Conservation (phyloP, 2,797 vertebrate species). For the Rhadinocentrus ornatus region DNA sequence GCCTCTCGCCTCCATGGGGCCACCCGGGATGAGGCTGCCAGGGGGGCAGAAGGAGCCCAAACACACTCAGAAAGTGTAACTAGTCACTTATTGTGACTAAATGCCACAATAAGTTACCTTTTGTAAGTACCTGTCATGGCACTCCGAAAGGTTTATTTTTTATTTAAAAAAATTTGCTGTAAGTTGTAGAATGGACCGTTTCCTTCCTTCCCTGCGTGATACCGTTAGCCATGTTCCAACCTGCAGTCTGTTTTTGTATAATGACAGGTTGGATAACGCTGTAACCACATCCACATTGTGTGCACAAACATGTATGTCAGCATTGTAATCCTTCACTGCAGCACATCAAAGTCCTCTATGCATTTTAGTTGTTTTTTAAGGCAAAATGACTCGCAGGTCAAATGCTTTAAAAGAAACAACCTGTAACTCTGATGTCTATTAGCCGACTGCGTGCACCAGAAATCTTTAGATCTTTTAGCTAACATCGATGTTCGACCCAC, state of each 20-base stretch:
- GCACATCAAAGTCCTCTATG: conserved; percentile 48
- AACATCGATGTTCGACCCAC: conserved; percentile 30
- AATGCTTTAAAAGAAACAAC: conserved; percentile 12
- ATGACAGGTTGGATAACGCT: conserved; percentile 20
- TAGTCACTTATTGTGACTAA: conserved; percentile 1
- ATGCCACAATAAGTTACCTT: not conserved
- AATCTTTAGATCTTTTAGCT: conserved; percentile 43
- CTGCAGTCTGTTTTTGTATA: conserved; percentile 42
- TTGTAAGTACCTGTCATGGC: not conserved
- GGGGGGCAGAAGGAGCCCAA: conserved; percentile 5
- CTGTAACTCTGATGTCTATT: conserved; percentile 19
- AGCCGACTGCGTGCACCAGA: conserved; percentile 6
- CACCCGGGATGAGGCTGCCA: conserved; percentile 20
- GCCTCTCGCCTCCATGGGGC: conserved; percentile 37
- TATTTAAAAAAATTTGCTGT: not conserved
- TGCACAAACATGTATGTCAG: conserved; percentile 33
- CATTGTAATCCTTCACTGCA: conserved; percentile 54
- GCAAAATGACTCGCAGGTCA: conserved; percentile 50
- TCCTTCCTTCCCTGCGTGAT: conserved; percentile 7
- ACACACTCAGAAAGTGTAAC: conserved; percentile 1
- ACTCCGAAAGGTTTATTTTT: not conserved
- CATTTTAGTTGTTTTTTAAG: conserved; percentile 23
- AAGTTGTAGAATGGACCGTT: conserved; percentile 5
- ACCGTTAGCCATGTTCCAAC: conserved; percentile 52
- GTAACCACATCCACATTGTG: conserved; percentile 48